Conservation (phyloP, 2,888 invertebrate species). For the Mesorhabditis sp. region DNA sequence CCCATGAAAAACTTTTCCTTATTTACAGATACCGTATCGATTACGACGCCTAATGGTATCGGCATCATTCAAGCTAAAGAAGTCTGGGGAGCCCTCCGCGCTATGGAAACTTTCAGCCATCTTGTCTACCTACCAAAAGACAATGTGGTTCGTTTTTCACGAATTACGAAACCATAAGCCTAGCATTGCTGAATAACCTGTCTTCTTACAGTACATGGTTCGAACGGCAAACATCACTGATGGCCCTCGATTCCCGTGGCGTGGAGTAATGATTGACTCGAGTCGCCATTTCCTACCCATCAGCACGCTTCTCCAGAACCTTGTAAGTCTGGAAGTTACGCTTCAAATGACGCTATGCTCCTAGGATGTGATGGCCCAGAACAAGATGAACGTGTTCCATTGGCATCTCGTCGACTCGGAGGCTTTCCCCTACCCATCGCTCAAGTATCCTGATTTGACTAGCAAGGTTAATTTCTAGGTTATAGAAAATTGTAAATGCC, state of each 20-base stretch:
- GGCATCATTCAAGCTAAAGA: constrained; percentile 29
- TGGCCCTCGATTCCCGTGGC: constrained; percentile 74
- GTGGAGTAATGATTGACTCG: constrained; percentile 81
- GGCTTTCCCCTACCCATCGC: constrained; percentile 82
- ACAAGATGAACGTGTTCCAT: constrained; percentile 87
- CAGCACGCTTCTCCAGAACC: constrained; percentile 34
- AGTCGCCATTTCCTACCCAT: constrained; percentile 77
- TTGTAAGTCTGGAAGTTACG: constrained; percentile 14
- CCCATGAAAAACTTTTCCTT: not conserved
- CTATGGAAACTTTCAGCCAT: constrained; percentile 81
- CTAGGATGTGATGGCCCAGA: constrained; percentile 62
- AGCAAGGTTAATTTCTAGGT: too few relatives aligned
- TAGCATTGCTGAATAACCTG: too few relatives aligned
- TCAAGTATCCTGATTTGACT: constrained; percentile 69
- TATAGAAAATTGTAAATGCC: too few relatives aligned
- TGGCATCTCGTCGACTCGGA: constrained; percentile 91
- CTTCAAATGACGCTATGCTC: constrained; percentile 4
- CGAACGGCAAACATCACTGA: constrained; percentile 67
- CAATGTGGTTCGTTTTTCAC: constrained; percentile 12
- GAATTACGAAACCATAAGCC: not conserved
- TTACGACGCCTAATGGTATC: constrained; percentile 14
- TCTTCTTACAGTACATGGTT: constrained; percentile 24
- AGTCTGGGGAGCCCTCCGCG: constrained; percentile 65
- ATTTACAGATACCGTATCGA: constrained; percentile 16
- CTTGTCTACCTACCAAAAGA: constrained; percentile 57